Evolutionary conservation across 2,113 vertebrate genomes (phyloP).

Genomic region (Spea bombifrons): DNA sequence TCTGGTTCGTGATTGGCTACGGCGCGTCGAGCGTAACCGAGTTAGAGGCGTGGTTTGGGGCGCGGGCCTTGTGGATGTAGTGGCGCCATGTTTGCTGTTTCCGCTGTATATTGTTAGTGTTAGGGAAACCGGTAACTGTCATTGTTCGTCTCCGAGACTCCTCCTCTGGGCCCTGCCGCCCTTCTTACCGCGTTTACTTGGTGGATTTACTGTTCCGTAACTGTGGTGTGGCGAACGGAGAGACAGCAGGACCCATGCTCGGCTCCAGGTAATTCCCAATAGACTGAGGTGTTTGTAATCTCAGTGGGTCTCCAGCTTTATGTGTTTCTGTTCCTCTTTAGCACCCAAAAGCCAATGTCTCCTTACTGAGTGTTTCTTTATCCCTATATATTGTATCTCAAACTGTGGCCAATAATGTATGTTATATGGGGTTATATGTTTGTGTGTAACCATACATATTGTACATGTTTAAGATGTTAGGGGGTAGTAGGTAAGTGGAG

Average conservation of each 20-base stretch:
- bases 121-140: slow-evolving; percentile 31
- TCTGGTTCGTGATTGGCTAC: slow-evolving; percentile 7
- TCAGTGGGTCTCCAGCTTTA: too few relatives aligned
- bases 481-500: too few relatives aligned
- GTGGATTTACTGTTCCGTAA: too few relatives aligned
- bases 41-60: not conserved
- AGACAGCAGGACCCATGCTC: slow-evolving; percentile 17
- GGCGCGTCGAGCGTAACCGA: not conserved
- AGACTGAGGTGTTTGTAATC: too few relatives aligned
- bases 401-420: too few relatives aligned
- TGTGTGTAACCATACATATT: too few relatives aligned
- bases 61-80: slow-evolving; percentile 2
- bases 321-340: not conserved
- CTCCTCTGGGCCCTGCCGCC: slow-evolving; percentile 9
- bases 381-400: too few relatives aligned
- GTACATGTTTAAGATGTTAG: too few relatives aligned
- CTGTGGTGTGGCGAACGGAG: not conserved
- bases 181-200: slow-evolving; percentile 19
- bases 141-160: slow-evolving; percentile 8
- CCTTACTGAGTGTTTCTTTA: not conserved
- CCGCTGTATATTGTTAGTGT: not conserved
- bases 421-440: too few relatives aligned
- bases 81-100: slow-evolving; percentile 47
- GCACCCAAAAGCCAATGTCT: not conserved
- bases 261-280: slow-evolving; percentile 17